Conservation (phyloP, 1,140 invertebrate genomes). For the Drosophila neocordata region DNA sequence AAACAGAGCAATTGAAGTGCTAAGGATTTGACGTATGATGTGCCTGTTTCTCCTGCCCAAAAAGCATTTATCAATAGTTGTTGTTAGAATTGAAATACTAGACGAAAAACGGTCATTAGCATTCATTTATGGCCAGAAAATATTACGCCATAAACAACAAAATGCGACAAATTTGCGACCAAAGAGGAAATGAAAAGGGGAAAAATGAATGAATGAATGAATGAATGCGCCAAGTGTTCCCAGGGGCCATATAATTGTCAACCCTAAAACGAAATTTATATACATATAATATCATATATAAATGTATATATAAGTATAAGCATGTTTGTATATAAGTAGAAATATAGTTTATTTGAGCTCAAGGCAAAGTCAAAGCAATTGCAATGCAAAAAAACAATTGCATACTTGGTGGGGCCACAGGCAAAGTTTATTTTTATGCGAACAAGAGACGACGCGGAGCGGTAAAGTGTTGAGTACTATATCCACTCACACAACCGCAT, state of each 20-base stretch:
- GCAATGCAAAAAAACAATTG: constrained; percentile 72
- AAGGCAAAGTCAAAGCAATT: constrained; percentile 38
- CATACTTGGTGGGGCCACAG: constrained; percentile 70
- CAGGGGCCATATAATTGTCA: constrained; percentile 75
- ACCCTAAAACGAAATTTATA: constrained; percentile 60
- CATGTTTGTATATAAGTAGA: constrained; percentile 32
- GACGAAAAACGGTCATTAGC: constrained; percentile 69
- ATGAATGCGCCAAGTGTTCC: constrained; percentile 11
- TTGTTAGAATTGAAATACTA: constrained; percentile 60
- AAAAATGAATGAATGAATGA: not conserved
- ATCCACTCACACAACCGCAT: constrained; percentile 45
- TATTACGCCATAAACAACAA: constrained; percentile 79
- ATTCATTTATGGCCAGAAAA: constrained; percentile 78
- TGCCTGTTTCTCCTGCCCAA: constrained; percentile 58
- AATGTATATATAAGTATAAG: constrained; percentile 36
- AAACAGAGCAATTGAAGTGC: constrained; percentile 45
- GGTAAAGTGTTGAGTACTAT: constrained; percentile 69
- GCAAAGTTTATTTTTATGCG: constrained; percentile 79
- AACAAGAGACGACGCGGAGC: constrained; percentile 36
- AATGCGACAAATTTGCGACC: constrained; percentile 77
- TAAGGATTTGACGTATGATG: constrained; percentile 75
- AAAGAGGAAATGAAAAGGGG: constrained; percentile 6
- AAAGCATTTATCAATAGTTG: constrained; percentile 77
- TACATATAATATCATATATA: constrained; percentile 49
- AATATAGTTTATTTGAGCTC: constrained; percentile 62